A percentile compares a stretch with the other conserved stretches of the same genome.
phyloP scores from a whole-genome alignment of 1,140 invertebrate genomes.

The Drosophila kurseongensis region DNA sequence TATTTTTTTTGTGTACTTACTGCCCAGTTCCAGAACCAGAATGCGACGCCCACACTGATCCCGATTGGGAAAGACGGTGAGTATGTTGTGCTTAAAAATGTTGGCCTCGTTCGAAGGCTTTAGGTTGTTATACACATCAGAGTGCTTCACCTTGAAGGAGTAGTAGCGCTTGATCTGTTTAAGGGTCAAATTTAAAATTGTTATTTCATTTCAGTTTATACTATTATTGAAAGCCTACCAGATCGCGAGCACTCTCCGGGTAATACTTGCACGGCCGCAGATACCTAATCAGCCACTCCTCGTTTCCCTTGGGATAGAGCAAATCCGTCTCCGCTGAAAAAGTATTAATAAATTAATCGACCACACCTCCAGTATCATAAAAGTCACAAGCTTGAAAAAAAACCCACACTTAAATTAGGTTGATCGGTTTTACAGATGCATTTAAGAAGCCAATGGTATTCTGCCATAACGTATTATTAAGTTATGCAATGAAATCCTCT shows the following conservation, averaged over 20 bases:
- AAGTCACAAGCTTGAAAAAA: neutral
- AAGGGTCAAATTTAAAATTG: neutral
- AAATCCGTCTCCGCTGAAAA: slow-evolving; percentile 89
- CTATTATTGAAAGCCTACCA: slow-evolving; percentile 86
- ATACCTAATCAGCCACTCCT: slow-evolving; percentile 90
- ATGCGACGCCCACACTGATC: slow-evolving; percentile 91
- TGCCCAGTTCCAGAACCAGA: slow-evolving; percentile 91
- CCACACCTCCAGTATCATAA: neutral
- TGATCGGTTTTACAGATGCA: neutral
- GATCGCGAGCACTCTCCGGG: slow-evolving; percentile 89
- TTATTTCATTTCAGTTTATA: neutral
- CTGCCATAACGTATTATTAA: slow-evolving; percentile 6
- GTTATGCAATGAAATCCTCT: slow-evolving; percentile 3
- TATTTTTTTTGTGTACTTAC: slow-evolving; percentile 86
- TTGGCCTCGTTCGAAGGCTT: slow-evolving; percentile 90
- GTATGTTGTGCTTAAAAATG: slow-evolving; percentile 91
- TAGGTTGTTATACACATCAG: slow-evolving; percentile 89
- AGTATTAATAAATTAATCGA: slow-evolving; percentile 51
- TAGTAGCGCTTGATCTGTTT: slow-evolving; percentile 91
- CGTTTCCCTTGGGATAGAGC: slow-evolving; percentile 88
- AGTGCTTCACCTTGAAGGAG: slow-evolving; percentile 91
- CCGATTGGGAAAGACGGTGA: slow-evolving; percentile 90
- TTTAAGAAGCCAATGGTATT: slow-evolving; percentile 18
- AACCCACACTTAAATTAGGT: neutral
- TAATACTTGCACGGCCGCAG: slow-evolving; percentile 92